A percentile compares a stretch with the other conserved stretches of the same genome.
phyloP scores from a whole-genome alignment of 2,113 vertebrate genomes.

The Marmota monax region DNA sequence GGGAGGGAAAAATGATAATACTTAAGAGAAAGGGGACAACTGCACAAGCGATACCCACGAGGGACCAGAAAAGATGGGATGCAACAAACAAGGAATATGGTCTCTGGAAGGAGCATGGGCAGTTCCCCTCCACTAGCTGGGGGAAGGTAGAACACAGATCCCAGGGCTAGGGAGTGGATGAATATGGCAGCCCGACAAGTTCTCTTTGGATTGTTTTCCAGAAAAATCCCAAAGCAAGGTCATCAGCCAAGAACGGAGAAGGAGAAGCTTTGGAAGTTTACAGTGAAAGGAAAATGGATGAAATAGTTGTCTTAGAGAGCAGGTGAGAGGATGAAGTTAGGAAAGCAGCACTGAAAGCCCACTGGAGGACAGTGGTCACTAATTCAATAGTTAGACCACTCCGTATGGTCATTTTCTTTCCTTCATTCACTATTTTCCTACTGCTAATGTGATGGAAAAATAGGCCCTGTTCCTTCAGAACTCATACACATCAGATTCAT shows the following conservation, averaged over 20 bases:
- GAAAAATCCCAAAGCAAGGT: conserved; percentile 18
- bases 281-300: not conserved
- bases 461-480: not conserved
- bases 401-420: not conserved
- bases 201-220: not conserved
- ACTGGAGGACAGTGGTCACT: not conserved
- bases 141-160: not conserved
- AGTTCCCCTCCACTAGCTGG: not conserved
- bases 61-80: not conserved
- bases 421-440: too few relatives aligned
- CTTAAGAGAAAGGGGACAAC: not conserved
- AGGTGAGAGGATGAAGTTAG: not conserved
- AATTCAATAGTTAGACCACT: not conserved
- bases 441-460: not conserved
- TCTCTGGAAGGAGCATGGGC: accelerated
- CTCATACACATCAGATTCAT: not conserved
- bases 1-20: not conserved
- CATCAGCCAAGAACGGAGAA: not conserved
- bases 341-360: not conserved
- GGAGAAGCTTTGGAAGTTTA: not conserved
- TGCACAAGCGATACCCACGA: not conserved
- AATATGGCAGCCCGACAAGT: not conserved
- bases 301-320: not conserved
- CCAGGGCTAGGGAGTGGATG: too few relatives aligned
- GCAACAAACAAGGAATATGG: not conserved